A percentile compares a stretch with the other conserved stretches of the same genome.
phyloP scores from a whole-genome alignment of 2,113 vertebrate genomes.

The Eudyptes chrysolophus region DNA sequence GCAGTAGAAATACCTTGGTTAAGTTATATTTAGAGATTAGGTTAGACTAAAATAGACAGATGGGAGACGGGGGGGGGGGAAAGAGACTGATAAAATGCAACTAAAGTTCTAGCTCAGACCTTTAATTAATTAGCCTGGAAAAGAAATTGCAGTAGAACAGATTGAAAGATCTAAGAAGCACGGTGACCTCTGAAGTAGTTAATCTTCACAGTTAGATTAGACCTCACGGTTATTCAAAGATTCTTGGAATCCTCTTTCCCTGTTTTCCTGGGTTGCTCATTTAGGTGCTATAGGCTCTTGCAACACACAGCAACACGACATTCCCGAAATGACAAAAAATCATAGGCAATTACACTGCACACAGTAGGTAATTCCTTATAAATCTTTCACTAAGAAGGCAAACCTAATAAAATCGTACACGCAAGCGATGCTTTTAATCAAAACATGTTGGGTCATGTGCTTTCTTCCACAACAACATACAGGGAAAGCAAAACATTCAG shows the following conservation, averaged over 20 bases:
- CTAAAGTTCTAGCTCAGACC: not conserved
- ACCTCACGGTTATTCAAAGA: not conserved
- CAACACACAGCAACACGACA: not conserved
- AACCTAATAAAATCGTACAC: not conserved
- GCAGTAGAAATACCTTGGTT: not conserved
- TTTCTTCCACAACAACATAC: not conserved
- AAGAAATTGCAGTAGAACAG: not conserved
- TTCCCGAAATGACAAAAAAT: not conserved
- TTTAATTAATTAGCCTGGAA: constrained; percentile 29
- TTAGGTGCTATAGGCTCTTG: not conserved
- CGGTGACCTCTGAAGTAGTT: not conserved
- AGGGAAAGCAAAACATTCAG: constrained; percentile 19
- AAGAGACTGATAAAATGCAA: not conserved
- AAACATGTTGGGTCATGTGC: constrained; percentile 17
- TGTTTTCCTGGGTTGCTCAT: not conserved
- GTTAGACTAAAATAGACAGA: constrained; percentile 8
- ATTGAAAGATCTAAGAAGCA: not conserved
- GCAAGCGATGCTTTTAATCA: not conserved
- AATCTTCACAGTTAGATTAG: not conserved
- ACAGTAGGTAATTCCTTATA: not conserved
- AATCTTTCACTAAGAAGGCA: constrained; percentile 1
- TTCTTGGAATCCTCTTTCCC: not conserved
- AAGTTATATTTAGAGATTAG: not conserved
- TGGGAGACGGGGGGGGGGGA: not conserved
- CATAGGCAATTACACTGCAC: not conserved